phyloP scores from a whole-genome alignment of 2,797 vertebrate species.

The Ataeniobius toweri region DNA sequence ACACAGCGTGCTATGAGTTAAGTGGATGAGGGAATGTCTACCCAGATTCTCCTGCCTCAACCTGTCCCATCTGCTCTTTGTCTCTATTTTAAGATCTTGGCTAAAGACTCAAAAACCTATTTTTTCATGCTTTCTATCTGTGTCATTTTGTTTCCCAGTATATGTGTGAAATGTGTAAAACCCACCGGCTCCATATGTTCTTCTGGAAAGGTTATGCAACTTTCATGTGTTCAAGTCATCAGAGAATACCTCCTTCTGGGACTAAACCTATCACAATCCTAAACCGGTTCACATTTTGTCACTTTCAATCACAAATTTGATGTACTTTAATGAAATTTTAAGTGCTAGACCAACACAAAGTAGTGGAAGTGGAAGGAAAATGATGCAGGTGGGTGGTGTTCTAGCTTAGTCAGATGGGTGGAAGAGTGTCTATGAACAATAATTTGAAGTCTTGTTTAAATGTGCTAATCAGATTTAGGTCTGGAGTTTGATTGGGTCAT shows the following conservation, averaged over 20 bases:
- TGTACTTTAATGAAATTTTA: too few relatives aligned
- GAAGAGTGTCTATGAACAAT: too few relatives aligned
- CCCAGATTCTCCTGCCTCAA: constrained; percentile 27
- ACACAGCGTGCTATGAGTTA: constrained; percentile 40
- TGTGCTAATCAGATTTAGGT: too few relatives aligned
- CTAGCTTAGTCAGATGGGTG: background rate
- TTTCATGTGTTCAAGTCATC: constrained; percentile 9
- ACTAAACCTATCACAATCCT: constrained; percentile 2
- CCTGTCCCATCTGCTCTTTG: constrained; percentile 45
- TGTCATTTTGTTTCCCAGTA: constrained; percentile 61
- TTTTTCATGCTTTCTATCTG: constrained; percentile 16
- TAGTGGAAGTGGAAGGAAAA: background rate
- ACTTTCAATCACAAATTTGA: too few relatives aligned
- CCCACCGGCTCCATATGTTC: constrained; percentile 57
- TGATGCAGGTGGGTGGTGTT: background rate
- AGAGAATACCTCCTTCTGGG: constrained; percentile 20
- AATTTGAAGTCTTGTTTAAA: too few relatives aligned
- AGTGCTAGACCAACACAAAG: too few relatives aligned
- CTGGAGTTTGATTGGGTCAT: too few relatives aligned
- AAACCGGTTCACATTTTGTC: background rate
- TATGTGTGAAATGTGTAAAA: constrained; percentile 52
- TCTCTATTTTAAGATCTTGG: constrained; percentile 44
- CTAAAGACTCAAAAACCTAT: constrained; percentile 13
- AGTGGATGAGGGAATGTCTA: constrained; percentile 54
- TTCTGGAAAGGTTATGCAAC: constrained; percentile 56